Evolutionary conservation across 2,888 invertebrate genomes (phyloP), one percentile per base, ranked within the genome.

Genomic region (Boloria selene): DNA sequence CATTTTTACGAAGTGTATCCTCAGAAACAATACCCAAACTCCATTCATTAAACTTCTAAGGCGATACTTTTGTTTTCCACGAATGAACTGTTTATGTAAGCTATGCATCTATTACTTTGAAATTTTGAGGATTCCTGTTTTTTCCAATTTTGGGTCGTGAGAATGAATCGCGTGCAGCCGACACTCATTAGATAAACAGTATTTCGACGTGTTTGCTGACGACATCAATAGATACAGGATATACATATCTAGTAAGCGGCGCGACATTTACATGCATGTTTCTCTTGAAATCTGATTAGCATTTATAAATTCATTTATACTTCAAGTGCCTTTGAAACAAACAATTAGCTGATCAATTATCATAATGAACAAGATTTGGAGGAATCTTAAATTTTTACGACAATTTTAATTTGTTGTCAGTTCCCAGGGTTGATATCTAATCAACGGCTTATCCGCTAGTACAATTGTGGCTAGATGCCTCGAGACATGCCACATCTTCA

Each of bases 381-480:
- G 44, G 42, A 38, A 44, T 22, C 79, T 78, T 78, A 81, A 82
- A 83, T 79, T 74, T 74, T 77, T 76, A 74, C 75, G 76, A 75
- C 74, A 80, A 79, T 82, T 86, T 83, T 80, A 79, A 81, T 76
- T 78, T 86, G 86, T 86, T 83, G 85, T 81, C 84, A 78, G 84
- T 89, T 90, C 90, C 88, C 90, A 89, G 81, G 84, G 82, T 79
- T 81, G 84, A 78, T 90, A 91, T 92, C 90, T 90, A 91, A 90
- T 92, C 90, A 83, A 78, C 83, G 82, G 85, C 87, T 84, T 86
- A 87, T 81, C 83, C 82, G 79, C 77, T 81, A 86, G 84, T 83
- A 86, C 85, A 81, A 86, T 84, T 88, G 82, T 79, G 78, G 73
- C 79, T 81, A 80, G 76, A 80, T 79, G 77, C 74, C 77, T 78